phyloP scores from a whole-genome alignment of 2,888 invertebrate species.

The Didymodactylos carnosus region DNA sequence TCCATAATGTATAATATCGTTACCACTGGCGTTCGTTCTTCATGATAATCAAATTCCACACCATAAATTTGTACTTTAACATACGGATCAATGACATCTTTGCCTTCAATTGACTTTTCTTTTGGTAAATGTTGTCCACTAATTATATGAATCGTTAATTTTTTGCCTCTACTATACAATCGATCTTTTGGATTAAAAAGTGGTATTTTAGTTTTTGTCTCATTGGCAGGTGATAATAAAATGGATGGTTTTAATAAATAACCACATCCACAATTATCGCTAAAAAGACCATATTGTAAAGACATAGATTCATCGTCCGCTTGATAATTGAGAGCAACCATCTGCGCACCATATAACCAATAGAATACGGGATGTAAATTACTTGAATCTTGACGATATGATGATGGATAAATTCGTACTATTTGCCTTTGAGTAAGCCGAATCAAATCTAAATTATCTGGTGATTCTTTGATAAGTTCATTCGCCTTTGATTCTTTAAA shows the following conservation, averaged over 20 bases:
- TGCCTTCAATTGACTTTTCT: neutral
- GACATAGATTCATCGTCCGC: slow-evolving; percentile 44
- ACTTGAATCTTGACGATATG: slow-evolving; percentile 40
- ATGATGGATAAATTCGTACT: slow-evolving; percentile 39
- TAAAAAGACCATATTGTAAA: slow-evolving; percentile 42
- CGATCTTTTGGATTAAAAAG: neutral
- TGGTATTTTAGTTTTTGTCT: slow-evolving; percentile 34
- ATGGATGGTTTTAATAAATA: slow-evolving; percentile 42
- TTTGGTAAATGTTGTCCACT: slow-evolving; percentile 11
- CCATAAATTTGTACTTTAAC: slow-evolving; percentile 8
- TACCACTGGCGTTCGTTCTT: neutral
- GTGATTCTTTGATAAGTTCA: slow-evolving; percentile 66
- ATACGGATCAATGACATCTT: slow-evolving; percentile 7
- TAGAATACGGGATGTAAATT: slow-evolving; percentile 41
- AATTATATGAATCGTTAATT: slow-evolving; percentile 7
- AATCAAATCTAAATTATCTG: slow-evolving; percentile 22
- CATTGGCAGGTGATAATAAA: slow-evolving; percentile 58
- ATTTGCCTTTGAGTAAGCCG: neutral
- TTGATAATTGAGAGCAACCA: slow-evolving; percentile 43
- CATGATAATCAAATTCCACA: slow-evolving; percentile 1
- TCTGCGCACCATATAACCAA: slow-evolving; percentile 40
- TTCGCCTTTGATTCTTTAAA: slow-evolving; percentile 76
- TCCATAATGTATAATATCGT: too few species aligned
- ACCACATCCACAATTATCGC: slow-evolving; percentile 43
- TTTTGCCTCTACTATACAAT: neutral